Conservation (phyloP, 2,888 invertebrate species). For the Troglohyphantes excavatus region DNA sequence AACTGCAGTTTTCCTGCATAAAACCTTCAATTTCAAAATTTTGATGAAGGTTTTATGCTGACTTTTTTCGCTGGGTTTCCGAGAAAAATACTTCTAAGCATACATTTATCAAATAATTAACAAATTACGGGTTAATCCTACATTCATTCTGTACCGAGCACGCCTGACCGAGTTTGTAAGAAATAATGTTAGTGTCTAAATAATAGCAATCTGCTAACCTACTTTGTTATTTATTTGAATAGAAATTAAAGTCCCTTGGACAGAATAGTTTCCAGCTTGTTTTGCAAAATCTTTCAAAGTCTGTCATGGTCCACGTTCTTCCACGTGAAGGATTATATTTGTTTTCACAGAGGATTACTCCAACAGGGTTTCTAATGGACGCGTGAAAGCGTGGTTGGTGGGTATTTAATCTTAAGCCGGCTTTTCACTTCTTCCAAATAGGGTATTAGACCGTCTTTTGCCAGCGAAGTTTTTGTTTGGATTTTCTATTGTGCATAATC, state of each 20-base stretch:
- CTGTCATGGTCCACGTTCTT: constrained; percentile 33
- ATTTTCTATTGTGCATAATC: constrained; percentile 62
- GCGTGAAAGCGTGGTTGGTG: constrained; percentile 28
- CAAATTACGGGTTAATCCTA: too few species aligned
- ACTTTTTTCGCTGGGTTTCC: too few species aligned
- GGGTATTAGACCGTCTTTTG: constrained; percentile 25
- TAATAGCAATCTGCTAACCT: background rate
- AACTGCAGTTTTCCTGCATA: too few species aligned
- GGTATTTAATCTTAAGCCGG: constrained; percentile 56
- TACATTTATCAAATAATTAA: too few species aligned
- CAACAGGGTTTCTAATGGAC: constrained; percentile 2
- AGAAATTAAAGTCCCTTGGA: constrained; percentile 3
- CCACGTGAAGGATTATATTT: constrained; percentile 57
- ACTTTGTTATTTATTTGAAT: constrained; percentile 1
- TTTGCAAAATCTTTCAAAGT: constrained; percentile 23
- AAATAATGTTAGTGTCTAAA: background rate
- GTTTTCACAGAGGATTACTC: constrained; percentile 54
- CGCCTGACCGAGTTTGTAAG: background rate
- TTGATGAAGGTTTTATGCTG: too few species aligned
- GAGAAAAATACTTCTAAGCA: too few species aligned
- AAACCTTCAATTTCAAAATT: too few species aligned
- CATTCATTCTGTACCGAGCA: too few species aligned
- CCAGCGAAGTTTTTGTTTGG: constrained; percentile 42
- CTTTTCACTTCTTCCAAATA: constrained; percentile 52
- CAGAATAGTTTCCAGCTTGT: constrained; percentile 8